phyloP scores from a whole-genome alignment of 2,888 invertebrate genomes.

The Deroplatys truncata region DNA sequence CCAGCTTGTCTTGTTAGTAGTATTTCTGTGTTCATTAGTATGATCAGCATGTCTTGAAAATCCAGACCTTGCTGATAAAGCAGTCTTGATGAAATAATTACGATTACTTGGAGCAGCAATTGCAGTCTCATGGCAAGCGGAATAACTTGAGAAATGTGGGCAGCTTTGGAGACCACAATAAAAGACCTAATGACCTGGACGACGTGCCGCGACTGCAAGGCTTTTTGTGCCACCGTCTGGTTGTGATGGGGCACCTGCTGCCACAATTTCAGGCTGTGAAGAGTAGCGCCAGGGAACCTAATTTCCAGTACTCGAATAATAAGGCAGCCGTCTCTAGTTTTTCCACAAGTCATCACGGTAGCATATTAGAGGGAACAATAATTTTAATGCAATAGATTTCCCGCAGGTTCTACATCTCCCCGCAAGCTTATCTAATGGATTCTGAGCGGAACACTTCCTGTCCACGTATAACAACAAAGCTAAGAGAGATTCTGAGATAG shows the following conservation, averaged over 20 bases:
- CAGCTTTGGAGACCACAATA: background rate
- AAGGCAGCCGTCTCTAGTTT: background rate
- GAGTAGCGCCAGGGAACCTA: background rate
- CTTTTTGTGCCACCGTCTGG: background rate
- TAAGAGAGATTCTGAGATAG: background rate
- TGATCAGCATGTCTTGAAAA: background rate
- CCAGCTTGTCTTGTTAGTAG: no score
- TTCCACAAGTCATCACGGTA: background rate
- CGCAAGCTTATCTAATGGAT: background rate
- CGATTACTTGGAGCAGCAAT: background rate
- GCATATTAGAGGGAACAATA: background rate
- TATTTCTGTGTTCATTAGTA: background rate
- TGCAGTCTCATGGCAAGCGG: background rate
- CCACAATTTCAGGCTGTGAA: background rate
- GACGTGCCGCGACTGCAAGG: background rate
- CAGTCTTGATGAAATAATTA: background rate
- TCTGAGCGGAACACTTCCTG: background rate
- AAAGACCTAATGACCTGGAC: background rate
- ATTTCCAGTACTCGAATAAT: background rate
- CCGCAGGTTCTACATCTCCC: background rate
- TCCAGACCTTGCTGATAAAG: background rate
- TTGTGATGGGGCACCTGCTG: background rate
- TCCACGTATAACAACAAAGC: background rate
- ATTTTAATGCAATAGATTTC: constrained; percentile 9
- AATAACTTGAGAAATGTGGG: background rate